Evolutionary conservation across 2,113 vertebrate species (phyloP), one percentile per base, ranked within the genome.

Genomic region (Mormoops blainvillei): DNA sequence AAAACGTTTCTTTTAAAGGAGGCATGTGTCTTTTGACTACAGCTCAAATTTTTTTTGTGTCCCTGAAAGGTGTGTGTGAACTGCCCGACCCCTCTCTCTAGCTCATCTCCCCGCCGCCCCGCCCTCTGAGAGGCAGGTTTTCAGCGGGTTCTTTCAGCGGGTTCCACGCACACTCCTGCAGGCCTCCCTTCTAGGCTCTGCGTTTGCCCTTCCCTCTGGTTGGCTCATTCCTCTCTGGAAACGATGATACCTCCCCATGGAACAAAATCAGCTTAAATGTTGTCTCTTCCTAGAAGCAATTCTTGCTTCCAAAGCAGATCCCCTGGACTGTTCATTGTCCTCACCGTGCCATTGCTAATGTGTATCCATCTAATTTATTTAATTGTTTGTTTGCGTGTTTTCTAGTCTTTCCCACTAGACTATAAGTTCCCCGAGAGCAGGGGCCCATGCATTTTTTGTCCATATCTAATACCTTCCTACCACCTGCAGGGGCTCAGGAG

Each of bases 81-180:
- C 5, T 0, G 28, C 12, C 61, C 19, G 31, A n/a, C 15, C 7
- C 19, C 2, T 2, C 22, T 41, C 20, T 33, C 28, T 5, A 73
- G 36, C 16, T 56, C 6, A 0, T 22, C 14, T 63, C 5, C n/a
- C 33, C n/a, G n/a, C n/a, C n/a, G n/a, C n/a, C n/a, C n/a, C 24
- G 22, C 22, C 43, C 36, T 26, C 24, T 13, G n/a, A 41, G 61
- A 18, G 12, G 1, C 26, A 2, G 26, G 2, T 16, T 50, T 58
- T 7, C 5, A 2, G 22, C 22, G 2, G 76, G 5, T 24, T 31
- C n/a, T n/a, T n/a, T n/a, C n/a, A n/a, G n/a, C n/a, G n/a, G n/a
- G n/a, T n/a, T n/a, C n/a, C 36, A 5, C 5, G 19, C 0, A 0
- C 18, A 10, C 5, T 5, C 63, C 4, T 8, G 4, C 7, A 18